Evolutionary conservation across 2,113 vertebrate species (phyloP).

Genomic region (Laticauda colubrina): DNA sequence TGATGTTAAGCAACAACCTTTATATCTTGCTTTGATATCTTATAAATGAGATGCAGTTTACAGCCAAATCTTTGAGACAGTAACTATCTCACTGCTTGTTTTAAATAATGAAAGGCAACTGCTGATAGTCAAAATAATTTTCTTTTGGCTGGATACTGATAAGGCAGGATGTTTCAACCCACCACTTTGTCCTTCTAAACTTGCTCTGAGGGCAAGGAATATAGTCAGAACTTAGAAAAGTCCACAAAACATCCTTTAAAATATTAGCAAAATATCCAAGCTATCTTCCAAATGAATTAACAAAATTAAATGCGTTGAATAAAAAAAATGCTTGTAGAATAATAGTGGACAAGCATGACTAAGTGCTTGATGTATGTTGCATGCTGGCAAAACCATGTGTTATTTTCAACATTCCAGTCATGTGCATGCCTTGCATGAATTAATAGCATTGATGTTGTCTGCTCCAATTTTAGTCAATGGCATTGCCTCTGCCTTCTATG

Average conservation of each 20-base stretch:
- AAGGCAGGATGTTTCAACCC: not conserved
- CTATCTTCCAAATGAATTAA: not conserved
- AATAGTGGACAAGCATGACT: not conserved
- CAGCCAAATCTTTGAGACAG: not conserved
- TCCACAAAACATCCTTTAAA: not conserved
- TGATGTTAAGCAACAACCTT: not conserved
- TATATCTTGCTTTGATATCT: not conserved
- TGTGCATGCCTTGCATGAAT: constrained; percentile 72
- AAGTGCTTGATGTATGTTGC: constrained; percentile 36
- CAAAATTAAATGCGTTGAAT: not conserved
- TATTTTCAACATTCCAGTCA: constrained; percentile 51
- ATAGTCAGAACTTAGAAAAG: not conserved
- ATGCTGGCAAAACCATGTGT: constrained; percentile 49
- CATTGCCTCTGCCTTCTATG: constrained; percentile 81
- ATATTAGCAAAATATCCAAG: not conserved
- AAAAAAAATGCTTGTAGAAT: not conserved
- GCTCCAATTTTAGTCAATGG: constrained; percentile 92
- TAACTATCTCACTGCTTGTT: not conserved
- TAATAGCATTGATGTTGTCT: constrained; percentile 76
- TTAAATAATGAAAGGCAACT: not conserved
- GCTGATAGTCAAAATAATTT: not conserved
- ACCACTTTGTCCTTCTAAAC: not conserved
- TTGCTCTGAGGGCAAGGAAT: not conserved
- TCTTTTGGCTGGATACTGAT: not conserved
- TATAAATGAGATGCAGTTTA: not conserved